A percentile compares a stretch with the other conserved stretches of the same genome.
phyloP scores from a whole-genome alignment of 2,888 invertebrate genomes.

The Cryptus armator region DNA sequence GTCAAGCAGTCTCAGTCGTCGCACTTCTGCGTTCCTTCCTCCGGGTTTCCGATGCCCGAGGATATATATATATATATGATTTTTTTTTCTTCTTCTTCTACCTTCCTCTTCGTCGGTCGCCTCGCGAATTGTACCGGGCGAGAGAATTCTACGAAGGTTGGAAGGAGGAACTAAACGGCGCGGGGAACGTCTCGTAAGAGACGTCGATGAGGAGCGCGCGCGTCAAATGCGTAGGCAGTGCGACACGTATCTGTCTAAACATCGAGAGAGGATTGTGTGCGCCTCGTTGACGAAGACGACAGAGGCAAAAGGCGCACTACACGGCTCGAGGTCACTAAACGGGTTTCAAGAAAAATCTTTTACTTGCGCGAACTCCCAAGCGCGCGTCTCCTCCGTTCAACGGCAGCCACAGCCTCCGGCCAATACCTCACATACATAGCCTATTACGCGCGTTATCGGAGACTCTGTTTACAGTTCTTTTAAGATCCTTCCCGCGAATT shows the following conservation, averaged over 20 bases:
- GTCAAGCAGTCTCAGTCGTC: slow-evolving; percentile 38
- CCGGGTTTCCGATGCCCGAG: slow-evolving; percentile 47
- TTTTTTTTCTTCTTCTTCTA: slow-evolving; percentile 13
- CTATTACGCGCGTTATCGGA: slow-evolving; percentile 64
- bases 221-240: slow-evolving; percentile 70
- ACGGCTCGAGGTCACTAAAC: slow-evolving; percentile 78
- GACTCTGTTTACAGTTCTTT: slow-evolving; percentile 64
- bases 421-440: slow-evolving; percentile 50
- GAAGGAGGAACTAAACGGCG: background rate
- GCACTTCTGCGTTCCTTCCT: slow-evolving; percentile 47
- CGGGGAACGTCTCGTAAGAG: background rate
- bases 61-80: slow-evolving; percentile 46
- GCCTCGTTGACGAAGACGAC: slow-evolving; percentile 23
- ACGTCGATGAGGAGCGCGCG: background rate
- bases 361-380: slow-evolving; percentile 70
- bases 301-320: slow-evolving; percentile 40
- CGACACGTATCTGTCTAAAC: slow-evolving; percentile 50
- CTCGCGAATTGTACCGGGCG: slow-evolving; percentile 39
- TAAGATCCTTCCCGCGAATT: slow-evolving; percentile 63
- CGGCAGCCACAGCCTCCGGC: slow-evolving; percentile 61
- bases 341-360: slow-evolving; percentile 80
- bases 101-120: background rate
- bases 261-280: slow-evolving; percentile 17
- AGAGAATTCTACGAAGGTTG: slow-evolving; percentile 20
- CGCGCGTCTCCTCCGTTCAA: slow-evolving; percentile 64